Base-by-base conservation (phyloP, 2,113 vertebrate species). In the Mandrillus leucophaeus region DNA sequence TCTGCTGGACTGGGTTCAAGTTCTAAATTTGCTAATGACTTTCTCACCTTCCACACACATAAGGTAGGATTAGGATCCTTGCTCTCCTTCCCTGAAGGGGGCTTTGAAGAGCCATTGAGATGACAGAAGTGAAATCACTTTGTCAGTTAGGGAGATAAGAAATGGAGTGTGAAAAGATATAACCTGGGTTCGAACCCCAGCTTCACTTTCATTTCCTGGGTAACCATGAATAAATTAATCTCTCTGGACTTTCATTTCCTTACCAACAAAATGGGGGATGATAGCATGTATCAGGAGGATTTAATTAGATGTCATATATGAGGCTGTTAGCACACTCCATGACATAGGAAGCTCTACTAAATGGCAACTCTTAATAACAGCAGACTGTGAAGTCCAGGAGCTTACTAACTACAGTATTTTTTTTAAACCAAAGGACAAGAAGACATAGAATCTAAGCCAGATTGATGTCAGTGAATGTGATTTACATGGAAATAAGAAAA, bases 401-500 rank as follows among this genome's bases (percentile, higher is more conserved):
- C 43, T 93, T 22, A 82, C 48, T 52, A 61, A 86, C 55, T 85
- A 87, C 1, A 43, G 35, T 7, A 25, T 32, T 64, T 72, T 32
- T 52, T 92, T 86, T 86, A 59, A 92, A 55, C 32, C 52, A 87
- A 93, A 97, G 85, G 87, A 52, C 81, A 92, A 72, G 72, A 92
- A 92, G 76, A 93, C 64, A 87, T 13, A 96, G 38, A 73, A 22
- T 96, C 94, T 95, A 96, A 93, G 79, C 84, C 55, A 95, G 57
- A 52, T 14, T 82, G 55, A 59, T 96, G 95, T 68, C 70, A 84
- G 48, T 50, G 88, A 93, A 97, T 50, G 27, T 90, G 79, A 98
- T 98, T 98, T 98, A 97, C 96, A 98, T 98, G 84, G 68, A 96
- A 98, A 98, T 85, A 92, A 94, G 79, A 70, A 64, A 59, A 95